Evolutionary conservation across 2,797 vertebrate genomes (phyloP), one percentile per base, ranked within the genome.

Genomic region (Centropyge bicolor): DNA sequence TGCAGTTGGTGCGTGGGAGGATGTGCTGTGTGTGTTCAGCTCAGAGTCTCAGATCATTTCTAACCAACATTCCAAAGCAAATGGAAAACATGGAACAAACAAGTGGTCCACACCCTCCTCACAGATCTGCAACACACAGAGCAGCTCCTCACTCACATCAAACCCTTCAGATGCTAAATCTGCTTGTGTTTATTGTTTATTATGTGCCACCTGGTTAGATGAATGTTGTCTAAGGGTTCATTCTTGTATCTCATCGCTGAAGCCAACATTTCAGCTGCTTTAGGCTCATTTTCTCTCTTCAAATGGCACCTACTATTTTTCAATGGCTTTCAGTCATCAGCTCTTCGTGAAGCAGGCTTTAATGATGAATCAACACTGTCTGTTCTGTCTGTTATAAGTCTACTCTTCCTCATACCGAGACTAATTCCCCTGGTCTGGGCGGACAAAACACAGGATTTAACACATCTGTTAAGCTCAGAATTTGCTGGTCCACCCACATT

Each of bases 51-150:
- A 52, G 78, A 78, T 82, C 31, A 60, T 65, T 79, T 76, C 69
- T 71, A 77, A 80, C 83, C 45, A 82, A 80, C 93, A 94, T 95
- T 95, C 93, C 93, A 80, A 48, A 87, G 83, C 71, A 93, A 94
- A 92, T 92, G 74, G 86, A 90, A 94, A 93, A 92, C 93, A 93
- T 93, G 83, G 55, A 88, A 87, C 76, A 87, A 90, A 88, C 92
- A 89, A 85, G 64, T 41, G 51, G 74, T 54, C 74, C 86, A 78
- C 89, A 74, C 89, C 87, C 89, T 90, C 69, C 57, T 57, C 76
- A 24, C 55, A 88, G 81, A 88, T 76, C 88, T 84, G 75, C 74
- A 86, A 14, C 64, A 48, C 24, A 63, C 55, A 80, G 75, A 89
- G 54, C 80, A 31, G 74, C 46, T 63, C 55, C 46, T 64, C 56